Conservation (phyloP, 2,888 invertebrate genomes). For the Parascotia fuliginaria region DNA sequence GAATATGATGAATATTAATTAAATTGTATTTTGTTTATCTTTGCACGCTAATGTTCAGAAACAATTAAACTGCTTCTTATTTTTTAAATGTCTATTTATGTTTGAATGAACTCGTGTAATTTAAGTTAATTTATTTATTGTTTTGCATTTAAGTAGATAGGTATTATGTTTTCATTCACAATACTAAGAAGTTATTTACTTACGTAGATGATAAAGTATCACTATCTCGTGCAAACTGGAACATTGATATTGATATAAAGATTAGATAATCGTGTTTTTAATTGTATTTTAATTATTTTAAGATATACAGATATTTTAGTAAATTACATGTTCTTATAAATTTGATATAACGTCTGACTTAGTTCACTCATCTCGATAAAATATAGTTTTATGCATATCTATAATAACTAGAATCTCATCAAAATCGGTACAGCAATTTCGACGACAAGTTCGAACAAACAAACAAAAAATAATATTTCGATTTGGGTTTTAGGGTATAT, state of each 20-base stretch:
- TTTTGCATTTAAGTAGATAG: neutral
- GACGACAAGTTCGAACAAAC: too few relatives aligned
- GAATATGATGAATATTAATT: slow-evolving; percentile 25
- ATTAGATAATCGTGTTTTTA: slow-evolving; percentile 58
- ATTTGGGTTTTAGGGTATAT: too few relatives aligned
- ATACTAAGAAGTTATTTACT: slow-evolving; percentile 32
- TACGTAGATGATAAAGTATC: slow-evolving; percentile 51
- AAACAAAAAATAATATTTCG: too few relatives aligned
- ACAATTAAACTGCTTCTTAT: neutral
- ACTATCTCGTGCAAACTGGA: slow-evolving; percentile 66
- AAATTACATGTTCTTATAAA: too few relatives aligned
- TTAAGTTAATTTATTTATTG: neutral
- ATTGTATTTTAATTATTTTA: slow-evolving; percentile 38
- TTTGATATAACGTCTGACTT: too few relatives aligned
- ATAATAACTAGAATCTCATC: too few relatives aligned
- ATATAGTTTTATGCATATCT: too few relatives aligned
- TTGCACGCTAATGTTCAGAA: neutral
- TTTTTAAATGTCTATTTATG: neutral
- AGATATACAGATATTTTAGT: too few relatives aligned
- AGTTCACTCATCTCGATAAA: too few relatives aligned
- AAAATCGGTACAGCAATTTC: too few relatives aligned
- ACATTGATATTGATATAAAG: slow-evolving; percentile 63
- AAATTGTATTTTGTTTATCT: slow-evolving; percentile 15
- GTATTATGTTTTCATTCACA: slow-evolving; percentile 11
- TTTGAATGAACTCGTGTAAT: neutral